Percentiles rank a stretch among this genome's conserved stretches.
phyloP scores from a whole-genome alignment of 2,113 vertebrate species.

The Cyrtonyx montezumae region DNA sequence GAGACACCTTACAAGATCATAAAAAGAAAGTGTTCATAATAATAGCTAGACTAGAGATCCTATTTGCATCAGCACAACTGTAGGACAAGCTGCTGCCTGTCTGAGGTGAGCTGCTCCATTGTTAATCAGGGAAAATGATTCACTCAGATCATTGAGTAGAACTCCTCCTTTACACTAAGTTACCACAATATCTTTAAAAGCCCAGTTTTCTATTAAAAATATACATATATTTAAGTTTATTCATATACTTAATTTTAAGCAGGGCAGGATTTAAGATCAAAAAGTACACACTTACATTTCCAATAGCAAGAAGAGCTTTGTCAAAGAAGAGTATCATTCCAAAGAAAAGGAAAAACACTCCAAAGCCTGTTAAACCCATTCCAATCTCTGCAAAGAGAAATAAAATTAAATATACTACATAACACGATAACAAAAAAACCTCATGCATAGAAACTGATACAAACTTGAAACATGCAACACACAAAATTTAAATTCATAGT shows the following conservation, averaged over 20 bases:
- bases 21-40: not conserved
- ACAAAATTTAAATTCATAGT: not conserved
- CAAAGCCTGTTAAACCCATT: conserved; percentile 96
- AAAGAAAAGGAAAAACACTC: conserved; percentile 98
- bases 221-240: not conserved
- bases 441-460: accelerated
- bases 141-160: not conserved
- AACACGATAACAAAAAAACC: not conserved
- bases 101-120: not conserved
- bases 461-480: not conserved
- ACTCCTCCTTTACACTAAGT: not conserved
- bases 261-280: not conserved
- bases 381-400: conserved; percentile 90
- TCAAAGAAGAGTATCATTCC: conserved; percentile 99
- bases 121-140: not conserved
- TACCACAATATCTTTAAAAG: not conserved
- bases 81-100: not conserved
- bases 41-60: not conserved
- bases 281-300: conserved; percentile 88
- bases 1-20: not conserved
- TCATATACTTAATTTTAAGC: not conserved
- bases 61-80: not conserved
- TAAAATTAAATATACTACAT: not conserved
- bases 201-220: not conserved
- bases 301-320: conserved; percentile 97